Evolutionary conservation across 2,113 vertebrate genomes (phyloP).

Genomic region (Meriones unguiculatus): DNA sequence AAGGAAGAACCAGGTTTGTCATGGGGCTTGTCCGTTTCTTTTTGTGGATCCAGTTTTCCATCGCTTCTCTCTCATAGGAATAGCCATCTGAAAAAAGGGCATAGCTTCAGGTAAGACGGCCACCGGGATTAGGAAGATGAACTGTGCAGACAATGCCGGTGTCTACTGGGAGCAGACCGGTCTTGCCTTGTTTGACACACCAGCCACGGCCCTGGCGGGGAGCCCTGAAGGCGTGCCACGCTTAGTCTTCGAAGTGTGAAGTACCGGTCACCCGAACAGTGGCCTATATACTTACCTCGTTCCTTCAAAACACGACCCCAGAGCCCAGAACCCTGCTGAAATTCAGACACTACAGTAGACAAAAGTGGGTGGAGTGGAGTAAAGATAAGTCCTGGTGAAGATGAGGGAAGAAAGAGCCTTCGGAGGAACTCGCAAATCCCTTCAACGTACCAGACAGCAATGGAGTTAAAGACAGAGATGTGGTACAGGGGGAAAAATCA

Average conservation of each 20-base stretch:
- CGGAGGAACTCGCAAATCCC: neutral
- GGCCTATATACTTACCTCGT: neutral
- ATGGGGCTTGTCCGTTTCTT: slow-evolving; percentile 96
- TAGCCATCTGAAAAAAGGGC: slow-evolving; percentile 92
- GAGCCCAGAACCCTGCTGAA: neutral
- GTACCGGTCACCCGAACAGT: neutral
- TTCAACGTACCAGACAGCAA: neutral
- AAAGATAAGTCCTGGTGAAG: neutral
- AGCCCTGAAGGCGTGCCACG: neutral
- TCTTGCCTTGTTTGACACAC: neutral
- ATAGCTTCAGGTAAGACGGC: neutral
- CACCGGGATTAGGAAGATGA: neutral
- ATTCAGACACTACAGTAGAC: neutral
- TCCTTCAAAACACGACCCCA: neutral
- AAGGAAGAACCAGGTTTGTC: slow-evolving; percentile 95
- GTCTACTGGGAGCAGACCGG: neutral
- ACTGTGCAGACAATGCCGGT: neutral
- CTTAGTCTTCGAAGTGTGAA: neutral
- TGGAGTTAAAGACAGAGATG: neutral
- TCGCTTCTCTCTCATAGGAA: slow-evolving; percentile 96
- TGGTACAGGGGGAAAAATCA: neutral
- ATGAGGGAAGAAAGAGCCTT: neutral
- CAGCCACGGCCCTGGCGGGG: neutral
- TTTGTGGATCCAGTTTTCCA: slow-evolving; percentile 94
- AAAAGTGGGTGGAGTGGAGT: neutral